phyloP scores from a whole-genome alignment of 2,113 vertebrate genomes.

The Colaptes auratus region DNA sequence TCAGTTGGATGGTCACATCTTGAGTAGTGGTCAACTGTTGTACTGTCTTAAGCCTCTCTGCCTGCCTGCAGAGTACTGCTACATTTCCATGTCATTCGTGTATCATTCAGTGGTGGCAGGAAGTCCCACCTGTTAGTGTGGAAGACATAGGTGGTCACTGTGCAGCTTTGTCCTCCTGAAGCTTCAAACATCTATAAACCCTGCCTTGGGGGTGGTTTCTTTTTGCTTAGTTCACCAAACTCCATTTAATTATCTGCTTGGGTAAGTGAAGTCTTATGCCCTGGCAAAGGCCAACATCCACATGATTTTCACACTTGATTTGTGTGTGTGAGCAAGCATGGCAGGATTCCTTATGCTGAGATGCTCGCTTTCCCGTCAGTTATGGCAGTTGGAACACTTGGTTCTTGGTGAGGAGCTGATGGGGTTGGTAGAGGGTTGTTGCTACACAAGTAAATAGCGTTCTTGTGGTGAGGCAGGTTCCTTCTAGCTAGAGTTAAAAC shows the following conservation, averaged over 20 bases:
- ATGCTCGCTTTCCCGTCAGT: background rate
- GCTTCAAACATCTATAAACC: background rate
- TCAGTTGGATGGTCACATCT: too few species aligned
- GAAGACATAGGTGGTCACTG: background rate
- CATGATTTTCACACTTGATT: background rate
- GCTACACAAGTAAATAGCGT: background rate
- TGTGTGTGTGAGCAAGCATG: fast-evolving
- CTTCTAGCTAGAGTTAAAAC: background rate
- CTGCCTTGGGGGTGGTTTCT: background rate
- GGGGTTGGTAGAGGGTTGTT: background rate
- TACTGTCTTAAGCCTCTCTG: background rate
- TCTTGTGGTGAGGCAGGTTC: background rate
- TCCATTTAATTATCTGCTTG: background rate
- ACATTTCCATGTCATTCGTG: fast-evolving
- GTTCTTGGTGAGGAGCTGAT: background rate
- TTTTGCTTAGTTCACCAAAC: background rate
- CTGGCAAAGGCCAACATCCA: background rate
- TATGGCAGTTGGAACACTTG: background rate
- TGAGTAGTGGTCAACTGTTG: background rate
- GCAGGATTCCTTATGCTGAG: background rate
- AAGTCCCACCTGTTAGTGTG: background rate
- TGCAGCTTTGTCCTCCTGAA: background rate
- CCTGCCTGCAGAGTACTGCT: background rate
- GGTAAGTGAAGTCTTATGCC: background rate
- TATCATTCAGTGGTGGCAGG: background rate